Percentiles rank a stretch among this genome's conserved stretches.
phyloP scores from a whole-genome alignment of 2,113 vertebrate genomes.

The Heloderma charlesbogerti region DNA sequence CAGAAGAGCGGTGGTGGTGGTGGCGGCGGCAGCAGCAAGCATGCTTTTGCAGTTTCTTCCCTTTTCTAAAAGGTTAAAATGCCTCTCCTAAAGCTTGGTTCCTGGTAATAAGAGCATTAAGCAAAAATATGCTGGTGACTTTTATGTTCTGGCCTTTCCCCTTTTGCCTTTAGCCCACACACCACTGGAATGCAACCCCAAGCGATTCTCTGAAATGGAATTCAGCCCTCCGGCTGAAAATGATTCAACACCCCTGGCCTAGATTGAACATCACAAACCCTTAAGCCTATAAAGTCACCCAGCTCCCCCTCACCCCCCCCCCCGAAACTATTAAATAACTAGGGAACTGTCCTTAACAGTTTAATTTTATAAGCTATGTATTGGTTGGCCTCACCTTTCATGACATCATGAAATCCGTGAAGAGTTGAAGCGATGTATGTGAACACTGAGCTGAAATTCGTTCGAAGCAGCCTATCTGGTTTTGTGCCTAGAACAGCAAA shows the following conservation, averaged over 20 bases:
- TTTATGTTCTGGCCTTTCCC: too few species aligned
- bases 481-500: constrained; percentile 74
- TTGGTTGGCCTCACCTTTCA: constrained; percentile 85
- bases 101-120: too few species aligned
- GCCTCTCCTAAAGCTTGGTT: too few species aligned
- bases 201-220: too few species aligned
- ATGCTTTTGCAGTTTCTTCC: too few species aligned
- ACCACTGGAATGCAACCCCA: too few species aligned
- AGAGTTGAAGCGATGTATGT: constrained; percentile 89
- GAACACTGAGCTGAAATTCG: constrained; percentile 89
- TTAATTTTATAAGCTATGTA: not conserved
- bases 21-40: too few species aligned
- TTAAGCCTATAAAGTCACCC: constrained; percentile 7
- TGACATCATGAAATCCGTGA: constrained; percentile 87
- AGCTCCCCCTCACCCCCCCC: not conserved
- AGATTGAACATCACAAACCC: fast-evolving
- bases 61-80: too few species aligned
- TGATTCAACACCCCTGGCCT: not conserved
- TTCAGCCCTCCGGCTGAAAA: too few species aligned
- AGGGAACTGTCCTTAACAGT: not conserved
- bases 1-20: too few species aligned
- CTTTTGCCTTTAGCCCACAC: too few species aligned
- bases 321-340: not conserved
- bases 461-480: constrained; percentile 86
- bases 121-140: too few species aligned